Conservation (phyloP, 2,113 vertebrate species). For the Neoarius graeffei region DNA sequence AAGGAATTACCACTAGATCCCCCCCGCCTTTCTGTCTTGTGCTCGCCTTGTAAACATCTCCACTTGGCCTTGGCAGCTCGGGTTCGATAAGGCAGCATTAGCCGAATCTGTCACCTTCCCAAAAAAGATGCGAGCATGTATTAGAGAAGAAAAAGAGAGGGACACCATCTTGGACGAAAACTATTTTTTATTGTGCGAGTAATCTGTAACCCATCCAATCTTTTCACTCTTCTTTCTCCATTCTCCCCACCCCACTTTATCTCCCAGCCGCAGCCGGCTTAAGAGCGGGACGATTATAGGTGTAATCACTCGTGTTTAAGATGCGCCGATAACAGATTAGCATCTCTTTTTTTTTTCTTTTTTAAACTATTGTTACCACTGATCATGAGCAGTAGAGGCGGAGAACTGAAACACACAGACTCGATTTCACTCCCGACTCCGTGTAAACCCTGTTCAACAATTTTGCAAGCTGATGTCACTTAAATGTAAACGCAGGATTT, state of each 20-base stretch:
- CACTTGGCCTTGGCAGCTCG: slow-evolving; percentile 70
- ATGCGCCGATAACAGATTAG: slow-evolving; percentile 72
- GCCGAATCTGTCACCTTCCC: slow-evolving; percentile 67
- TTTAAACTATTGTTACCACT: background rate
- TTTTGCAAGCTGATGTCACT: slow-evolving; percentile 64
- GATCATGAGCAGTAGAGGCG: slow-evolving; percentile 1
- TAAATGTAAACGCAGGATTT: slow-evolving; percentile 73
- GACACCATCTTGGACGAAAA: slow-evolving; percentile 56
- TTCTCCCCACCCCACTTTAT: slow-evolving; percentile 65
- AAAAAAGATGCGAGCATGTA: slow-evolving; percentile 48
- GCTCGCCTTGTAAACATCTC: slow-evolving; percentile 72
- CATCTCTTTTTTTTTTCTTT: slow-evolving; percentile 33
- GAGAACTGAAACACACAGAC: background rate
- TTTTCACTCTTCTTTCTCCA: slow-evolving; percentile 48
- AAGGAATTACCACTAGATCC: slow-evolving; percentile 73
- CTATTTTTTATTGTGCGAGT: slow-evolving; percentile 61
- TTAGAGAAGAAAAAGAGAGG: slow-evolving; percentile 50
- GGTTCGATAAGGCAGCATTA: slow-evolving; percentile 75
- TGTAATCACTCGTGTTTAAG: slow-evolving; percentile 75
- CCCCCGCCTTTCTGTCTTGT: slow-evolving; percentile 58
- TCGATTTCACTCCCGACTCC: slow-evolving; percentile 41
- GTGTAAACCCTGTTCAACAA: slow-evolving; percentile 66
- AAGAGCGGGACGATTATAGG: slow-evolving; percentile 69
- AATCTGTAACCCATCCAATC: slow-evolving; percentile 65
- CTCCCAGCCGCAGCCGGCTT: slow-evolving; percentile 67